phyloP scores from a whole-genome alignment of 2,797 vertebrate genomes.

The Toxotes lorentzi region DNA sequence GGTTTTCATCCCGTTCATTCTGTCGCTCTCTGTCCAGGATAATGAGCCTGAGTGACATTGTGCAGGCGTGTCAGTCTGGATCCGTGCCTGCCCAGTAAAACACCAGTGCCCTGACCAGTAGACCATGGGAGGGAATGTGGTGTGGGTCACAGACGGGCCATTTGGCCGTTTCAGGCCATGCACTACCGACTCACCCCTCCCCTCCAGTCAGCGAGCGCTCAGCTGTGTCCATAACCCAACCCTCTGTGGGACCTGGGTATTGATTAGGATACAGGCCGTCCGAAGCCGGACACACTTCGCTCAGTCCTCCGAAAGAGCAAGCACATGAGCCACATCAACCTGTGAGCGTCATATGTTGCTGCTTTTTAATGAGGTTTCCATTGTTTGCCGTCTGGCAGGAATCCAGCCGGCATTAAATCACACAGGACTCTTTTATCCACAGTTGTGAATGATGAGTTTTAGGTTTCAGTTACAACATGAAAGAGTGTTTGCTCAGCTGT shows the following conservation, averaged over 20 bases:
- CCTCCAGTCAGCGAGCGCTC: constrained; percentile 31
- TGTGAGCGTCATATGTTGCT: constrained; percentile 28
- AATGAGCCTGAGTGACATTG: constrained; percentile 46
- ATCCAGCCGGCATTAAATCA: constrained; percentile 33
- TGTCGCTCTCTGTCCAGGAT: constrained; percentile 25
- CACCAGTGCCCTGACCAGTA: constrained; percentile 40
- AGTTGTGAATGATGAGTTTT: constrained; percentile 36
- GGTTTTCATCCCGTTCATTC: constrained; percentile 27
- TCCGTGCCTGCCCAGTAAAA: constrained; percentile 54
- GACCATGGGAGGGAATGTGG: constrained; percentile 57
- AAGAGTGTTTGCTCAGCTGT: constrained; percentile 69
- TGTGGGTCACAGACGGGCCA: constrained; percentile 60
- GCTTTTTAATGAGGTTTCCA: constrained; percentile 34
- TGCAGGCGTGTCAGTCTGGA: constrained; percentile 46
- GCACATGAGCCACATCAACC: constrained; percentile 17
- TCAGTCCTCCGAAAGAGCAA: background rate
- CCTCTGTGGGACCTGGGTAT: constrained; percentile 14
- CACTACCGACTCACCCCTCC: constrained; percentile 42
- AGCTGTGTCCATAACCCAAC: constrained; percentile 48
- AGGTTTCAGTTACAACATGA: constrained; percentile 53
- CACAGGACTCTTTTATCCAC: constrained; percentile 34
- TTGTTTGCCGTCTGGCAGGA: constrained; percentile 34
- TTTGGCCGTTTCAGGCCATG: constrained; percentile 45
- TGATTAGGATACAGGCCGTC: constrained; percentile 10
- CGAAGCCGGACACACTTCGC: background rate